Evolutionary conservation across 2,797 vertebrate species (phyloP).

Genomic region (Xenentodon cancila): DNA sequence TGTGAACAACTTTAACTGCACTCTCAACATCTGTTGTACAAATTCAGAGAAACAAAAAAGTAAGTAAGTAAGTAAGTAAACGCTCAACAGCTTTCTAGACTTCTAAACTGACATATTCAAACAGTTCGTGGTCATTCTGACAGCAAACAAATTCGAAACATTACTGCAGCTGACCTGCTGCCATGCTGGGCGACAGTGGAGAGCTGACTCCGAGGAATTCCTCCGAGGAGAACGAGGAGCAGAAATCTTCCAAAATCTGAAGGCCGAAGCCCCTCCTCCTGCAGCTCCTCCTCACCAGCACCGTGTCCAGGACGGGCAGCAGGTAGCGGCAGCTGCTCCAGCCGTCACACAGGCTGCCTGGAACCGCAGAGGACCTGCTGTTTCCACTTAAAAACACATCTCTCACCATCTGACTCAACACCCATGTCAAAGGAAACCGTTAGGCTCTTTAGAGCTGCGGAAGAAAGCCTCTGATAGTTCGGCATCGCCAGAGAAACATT

Average conservation of each 20-base stretch:
- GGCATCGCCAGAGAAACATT: too few species aligned
- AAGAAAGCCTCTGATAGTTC: too few species aligned
- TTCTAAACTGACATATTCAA: too few species aligned
- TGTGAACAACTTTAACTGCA: neutral
- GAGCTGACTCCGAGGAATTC: constrained; percentile 88
- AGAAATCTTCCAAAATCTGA: constrained; percentile 91
- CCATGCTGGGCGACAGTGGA: constrained; percentile 89
- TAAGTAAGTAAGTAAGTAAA: too few species aligned
- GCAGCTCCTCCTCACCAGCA: constrained; percentile 83
- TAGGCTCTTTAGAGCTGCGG: too few species aligned
- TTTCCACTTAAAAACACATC: neutral
- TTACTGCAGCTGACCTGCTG: constrained; percentile 79
- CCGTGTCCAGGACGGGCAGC: constrained; percentile 90
- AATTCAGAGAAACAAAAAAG: too few species aligned
- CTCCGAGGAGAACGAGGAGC: constrained; percentile 81
- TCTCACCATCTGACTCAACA: neutral
- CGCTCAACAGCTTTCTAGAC: too few species aligned
- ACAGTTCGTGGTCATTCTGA: too few species aligned
- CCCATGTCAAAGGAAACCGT: too few species aligned
- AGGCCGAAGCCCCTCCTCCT: constrained; percentile 86
- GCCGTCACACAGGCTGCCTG: constrained; percentile 86
- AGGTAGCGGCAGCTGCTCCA: constrained; percentile 82
- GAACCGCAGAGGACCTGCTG: constrained; percentile 2
- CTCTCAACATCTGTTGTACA: neutral
- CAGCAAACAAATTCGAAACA: too few species aligned